A percentile compares a stretch with the other conserved stretches of the same genome.
phyloP scores from a whole-genome alignment of 2,113 vertebrate genomes.

The Pipa parva region DNA sequence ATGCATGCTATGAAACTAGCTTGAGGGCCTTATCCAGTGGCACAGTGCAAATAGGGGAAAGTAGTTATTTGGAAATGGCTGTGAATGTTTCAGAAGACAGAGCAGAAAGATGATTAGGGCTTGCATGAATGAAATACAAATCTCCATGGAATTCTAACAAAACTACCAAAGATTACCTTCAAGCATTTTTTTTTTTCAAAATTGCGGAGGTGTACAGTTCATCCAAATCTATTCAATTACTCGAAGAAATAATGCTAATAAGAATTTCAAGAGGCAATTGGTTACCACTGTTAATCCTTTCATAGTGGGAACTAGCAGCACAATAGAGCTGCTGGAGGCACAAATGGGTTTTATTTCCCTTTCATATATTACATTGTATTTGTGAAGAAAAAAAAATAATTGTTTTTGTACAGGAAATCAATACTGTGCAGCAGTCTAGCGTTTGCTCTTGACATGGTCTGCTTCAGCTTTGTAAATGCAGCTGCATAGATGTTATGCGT shows the following conservation, averaged over 20 bases:
- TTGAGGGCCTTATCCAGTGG: constrained; percentile 25
- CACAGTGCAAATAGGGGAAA: constrained; percentile 23
- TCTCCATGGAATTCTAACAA: neutral
- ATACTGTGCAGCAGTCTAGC: constrained; percentile 21
- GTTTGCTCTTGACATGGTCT: neutral
- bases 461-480: constrained; percentile 3
- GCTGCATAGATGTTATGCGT: neutral
- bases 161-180: neutral
- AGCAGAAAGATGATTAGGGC: neutral
- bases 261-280: constrained; percentile 24
- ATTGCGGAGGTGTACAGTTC: constrained; percentile 15
- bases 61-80: constrained; percentile 6
- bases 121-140: neutral
- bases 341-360: constrained; percentile 20
- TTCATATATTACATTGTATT: constrained; percentile 27
- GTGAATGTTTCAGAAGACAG: constrained; percentile 12
- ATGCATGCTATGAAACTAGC: constrained; percentile 12
- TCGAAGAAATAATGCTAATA: constrained; percentile 24
- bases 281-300: constrained; percentile 25
- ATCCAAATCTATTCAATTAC: constrained; percentile 13
- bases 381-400: constrained; percentile 18
- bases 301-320: constrained; percentile 8
- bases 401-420: constrained; percentile 31
- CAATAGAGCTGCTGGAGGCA: constrained; percentile 19
- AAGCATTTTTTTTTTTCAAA: neutral